Evolutionary conservation across 2,113 vertebrate species (phyloP).

Genomic region (Dasyurus viverrinus): DNA sequence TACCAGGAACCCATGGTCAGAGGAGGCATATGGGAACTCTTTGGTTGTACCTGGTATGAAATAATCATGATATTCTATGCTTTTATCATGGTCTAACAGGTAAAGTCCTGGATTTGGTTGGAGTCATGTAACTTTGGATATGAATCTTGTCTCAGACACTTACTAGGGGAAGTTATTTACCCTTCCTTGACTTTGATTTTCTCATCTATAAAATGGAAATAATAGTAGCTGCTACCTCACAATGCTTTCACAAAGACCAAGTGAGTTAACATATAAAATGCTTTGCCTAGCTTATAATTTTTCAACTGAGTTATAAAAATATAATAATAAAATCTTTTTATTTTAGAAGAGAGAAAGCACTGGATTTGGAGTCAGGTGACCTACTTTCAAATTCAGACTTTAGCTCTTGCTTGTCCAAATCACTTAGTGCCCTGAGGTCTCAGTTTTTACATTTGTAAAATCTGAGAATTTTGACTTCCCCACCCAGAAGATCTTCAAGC

Average conservation of each 20-base stretch:
- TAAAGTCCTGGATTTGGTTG: background rate
- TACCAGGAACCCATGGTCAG: background rate
- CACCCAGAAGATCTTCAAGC: background rate
- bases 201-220: background rate
- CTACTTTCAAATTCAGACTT: background rate
- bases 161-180: background rate
- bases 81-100: background rate
- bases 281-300: background rate
- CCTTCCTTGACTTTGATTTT: too few species aligned
- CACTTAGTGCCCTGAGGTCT: background rate
- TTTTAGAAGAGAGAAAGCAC: background rate
- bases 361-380: background rate
- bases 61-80: background rate
- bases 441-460: background rate
- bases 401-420: too few species aligned
- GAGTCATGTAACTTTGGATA: background rate
- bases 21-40: background rate
- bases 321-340: background rate
- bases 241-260: background rate
- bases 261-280: too few species aligned
- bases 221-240: background rate
- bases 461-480: background rate
- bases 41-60: background rate
- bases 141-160: background rate
- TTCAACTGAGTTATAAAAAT: background rate